Evolutionary conservation across 2,797 vertebrate genomes (phyloP), one percentile per base, ranked within the genome.

Genomic region (Sparidentex hasta): DNA sequence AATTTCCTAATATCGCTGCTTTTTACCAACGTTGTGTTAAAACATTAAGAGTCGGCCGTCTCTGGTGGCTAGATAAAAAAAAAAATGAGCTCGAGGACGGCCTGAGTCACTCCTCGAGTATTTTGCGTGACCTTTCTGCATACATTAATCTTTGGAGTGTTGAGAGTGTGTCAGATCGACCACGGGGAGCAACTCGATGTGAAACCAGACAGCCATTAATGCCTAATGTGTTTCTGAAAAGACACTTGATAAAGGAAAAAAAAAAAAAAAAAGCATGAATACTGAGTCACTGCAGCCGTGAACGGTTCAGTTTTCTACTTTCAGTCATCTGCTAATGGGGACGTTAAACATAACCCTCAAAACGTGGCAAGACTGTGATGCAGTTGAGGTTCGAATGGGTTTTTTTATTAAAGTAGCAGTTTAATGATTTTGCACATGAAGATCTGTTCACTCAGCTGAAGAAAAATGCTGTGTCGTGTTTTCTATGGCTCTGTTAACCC

Each of bases 41-140:
- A 59, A 48, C 65, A 47, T 65, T 7, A 23, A 33, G 0, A 6
- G 27, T 48, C 21, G 18, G 1, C 7, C 13, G 7, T 61, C 43
- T 76, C 74, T 33, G 11, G n/a, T 56, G 27, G 46, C 43, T 55
- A 0, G 4, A 44, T 65, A 25, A 29, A 20, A 51, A 38, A 38
- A 38, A 38, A 6, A 68, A 65, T 12, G 17, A 52, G 46, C 61
- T 1, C n/a, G 51, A 25, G 51, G 48, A 65, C 21, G 7, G 8
- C 38, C 27, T 64, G 18, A 78, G 54, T 74, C 50, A 27, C 14
- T 61, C 44, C 20, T 48, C 8, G 13, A 64, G 21, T 44, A n/a
- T 70, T 61, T 47, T 27, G 27, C 41, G 43, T 81, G 73, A 74
- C 65, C 63, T 83, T 71, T 56, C 48, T 63, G 64, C 59, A 71